Conservation (phyloP, 1,140 invertebrate genomes). For the Drosophila takahashii region DNA sequence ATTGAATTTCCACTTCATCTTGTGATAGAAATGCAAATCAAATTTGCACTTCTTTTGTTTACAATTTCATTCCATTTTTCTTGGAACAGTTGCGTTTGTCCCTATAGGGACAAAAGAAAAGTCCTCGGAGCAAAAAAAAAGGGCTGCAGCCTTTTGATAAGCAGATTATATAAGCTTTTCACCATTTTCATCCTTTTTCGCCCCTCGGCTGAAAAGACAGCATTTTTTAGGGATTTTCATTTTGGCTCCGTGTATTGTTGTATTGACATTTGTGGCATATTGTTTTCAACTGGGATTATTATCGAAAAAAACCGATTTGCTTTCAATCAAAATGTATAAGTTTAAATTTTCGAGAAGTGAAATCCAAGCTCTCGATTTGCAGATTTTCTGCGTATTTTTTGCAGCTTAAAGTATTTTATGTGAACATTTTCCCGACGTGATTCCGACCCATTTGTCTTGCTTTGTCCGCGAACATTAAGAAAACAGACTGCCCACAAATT, state of each 20-base stretch:
- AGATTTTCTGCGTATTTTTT: background rate
- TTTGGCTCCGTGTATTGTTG: constrained; percentile 27
- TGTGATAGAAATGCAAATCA: constrained; percentile 62
- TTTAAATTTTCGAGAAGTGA: constrained; percentile 4
- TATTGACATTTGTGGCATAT: constrained; percentile 69
- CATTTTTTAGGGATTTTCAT: constrained; percentile 45
- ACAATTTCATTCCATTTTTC: constrained; percentile 51
- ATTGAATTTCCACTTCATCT: constrained; percentile 59
- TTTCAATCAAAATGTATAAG: constrained; percentile 7
- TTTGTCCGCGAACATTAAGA: constrained; percentile 62
- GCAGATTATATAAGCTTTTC: constrained; percentile 71
- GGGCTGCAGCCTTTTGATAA: constrained; percentile 63
- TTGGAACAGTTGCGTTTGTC: constrained; percentile 18
- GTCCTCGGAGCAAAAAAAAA: constrained; percentile 2
- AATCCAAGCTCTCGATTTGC: background rate
- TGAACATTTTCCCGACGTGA: constrained; percentile 9
- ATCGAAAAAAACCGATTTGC: background rate
- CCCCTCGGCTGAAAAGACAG: constrained; percentile 1
- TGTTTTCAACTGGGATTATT: constrained; percentile 46
- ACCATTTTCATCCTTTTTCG: constrained; percentile 48
- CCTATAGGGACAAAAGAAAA: background rate
- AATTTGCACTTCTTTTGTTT: constrained; percentile 69
- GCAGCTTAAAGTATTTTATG: constrained; percentile 14
- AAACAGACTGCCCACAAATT: constrained; percentile 42
- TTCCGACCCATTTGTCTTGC: constrained; percentile 66